Evolutionary conservation across 2,113 vertebrate genomes (phyloP).

Genomic region (Toxostoma redivivum): DNA sequence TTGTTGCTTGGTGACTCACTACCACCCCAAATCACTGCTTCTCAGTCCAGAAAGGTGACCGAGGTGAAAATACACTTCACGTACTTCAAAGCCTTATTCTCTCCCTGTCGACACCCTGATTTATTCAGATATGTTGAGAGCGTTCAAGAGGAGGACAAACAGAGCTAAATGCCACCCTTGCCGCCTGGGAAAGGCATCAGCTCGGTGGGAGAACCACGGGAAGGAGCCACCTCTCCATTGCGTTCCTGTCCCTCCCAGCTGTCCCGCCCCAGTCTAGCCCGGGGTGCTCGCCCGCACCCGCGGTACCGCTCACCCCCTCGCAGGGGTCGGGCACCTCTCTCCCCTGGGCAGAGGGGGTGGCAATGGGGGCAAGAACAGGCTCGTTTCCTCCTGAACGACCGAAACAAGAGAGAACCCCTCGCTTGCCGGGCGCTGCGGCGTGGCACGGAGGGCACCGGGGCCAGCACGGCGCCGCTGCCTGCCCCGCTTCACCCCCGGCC

Average conservation of each 20-base stretch:
- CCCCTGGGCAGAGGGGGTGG: no score
- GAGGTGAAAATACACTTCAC: rapidly evolving
- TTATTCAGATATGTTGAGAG: rapidly evolving
- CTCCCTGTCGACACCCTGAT: background rate
- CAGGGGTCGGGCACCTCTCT: background rate
- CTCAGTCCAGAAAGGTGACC: background rate
- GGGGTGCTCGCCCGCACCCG: background rate
- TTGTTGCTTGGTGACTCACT: background rate
- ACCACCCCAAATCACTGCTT: background rate
- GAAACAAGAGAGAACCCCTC: no score
- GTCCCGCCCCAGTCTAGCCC: background rate
- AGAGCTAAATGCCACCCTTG: background rate
- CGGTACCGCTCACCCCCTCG: background rate
- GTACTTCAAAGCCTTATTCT: background rate
- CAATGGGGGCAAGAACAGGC: no score
- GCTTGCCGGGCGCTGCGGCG: no score
- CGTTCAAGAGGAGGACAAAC: background rate
- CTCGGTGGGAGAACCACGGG: rapidly evolving
- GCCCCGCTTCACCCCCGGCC: no score
- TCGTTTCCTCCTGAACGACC: no score
- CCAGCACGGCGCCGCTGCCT: no score
- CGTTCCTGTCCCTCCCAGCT: background rate
- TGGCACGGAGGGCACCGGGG: no score
- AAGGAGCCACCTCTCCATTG: rapidly evolving
- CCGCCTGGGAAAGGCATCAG: background rate